These are phyloP conservation scores for Spondyliosoma cantharus DNA, from an alignment of 2,797 vertebrate species.

Conservation along the genomic window DNA sequence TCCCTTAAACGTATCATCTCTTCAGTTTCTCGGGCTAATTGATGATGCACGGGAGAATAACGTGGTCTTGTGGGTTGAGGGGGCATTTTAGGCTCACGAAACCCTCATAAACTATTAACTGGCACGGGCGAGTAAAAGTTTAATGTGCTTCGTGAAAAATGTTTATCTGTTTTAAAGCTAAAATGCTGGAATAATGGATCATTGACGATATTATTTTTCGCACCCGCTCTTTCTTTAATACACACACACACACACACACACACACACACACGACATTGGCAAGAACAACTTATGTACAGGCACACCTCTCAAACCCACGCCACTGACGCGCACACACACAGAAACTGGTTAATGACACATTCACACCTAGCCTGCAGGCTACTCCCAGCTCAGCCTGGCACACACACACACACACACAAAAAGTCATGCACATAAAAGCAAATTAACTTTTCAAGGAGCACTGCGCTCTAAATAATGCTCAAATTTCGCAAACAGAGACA, in stretches of 20 bases:
- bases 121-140: not conserved
- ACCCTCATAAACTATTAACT: conserved; percentile 9
- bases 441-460: conserved; percentile 32
- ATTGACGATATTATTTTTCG: conserved; percentile 18
- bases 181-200: conserved; percentile 3
- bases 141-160: not conserved
- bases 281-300: conserved; percentile 28
- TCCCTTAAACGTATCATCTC: too few species aligned
- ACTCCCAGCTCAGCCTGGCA: conserved; percentile 28
- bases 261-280: conserved; percentile 28
- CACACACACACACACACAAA: not conserved
- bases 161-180: not conserved
- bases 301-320: conserved; percentile 18
- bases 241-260: conserved; percentile 7
- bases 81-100: conserved; percentile 16
- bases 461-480: conserved; percentile 27
- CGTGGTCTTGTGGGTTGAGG: not conserved
- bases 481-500: not conserved
- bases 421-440: conserved; percentile 44
- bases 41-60: not conserved
- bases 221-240: conserved; percentile 17
- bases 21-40: not conserved
- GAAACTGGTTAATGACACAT: conserved; percentile 41
- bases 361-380: conserved; percentile 47
- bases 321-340: conserved; percentile 12